Evolutionary conservation across 1,140 invertebrate species (phyloP).

Genomic region (Apis mellifera): Amel_HAv3.1 CM009931.2:15433001-15433500

Average conservation of each 20-base stretch:
- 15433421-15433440: slow-evolving; percentile 2
- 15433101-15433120: too few species aligned
- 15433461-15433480: slow-evolving; percentile 73
- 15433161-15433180: too few species aligned
- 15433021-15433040: too few species aligned
- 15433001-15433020: too few species aligned
- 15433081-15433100: too few species aligned
- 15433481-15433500: slow-evolving; percentile 79
- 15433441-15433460: slow-evolving; percentile 67
- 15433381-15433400: slow-evolving; percentile 4
- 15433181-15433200: too few species aligned
- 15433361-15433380: slow-evolving; percentile 11
- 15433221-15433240: too few species aligned
- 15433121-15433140: too few species aligned
- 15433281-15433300: neutral
- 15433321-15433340: neutral
- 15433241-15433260: too few species aligned
- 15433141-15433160: too few species aligned
- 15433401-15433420: slow-evolving; percentile 50
- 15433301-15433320: slow-evolving; percentile 1
- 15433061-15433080: too few species aligned
- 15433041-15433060: too few species aligned
- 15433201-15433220: neutral
- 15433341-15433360: slow-evolving; percentile 20
- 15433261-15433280: neutral